These are phyloP conservation scores for Xenus cinereus DNA, from an alignment of 2,113 vertebrate species.

Conservation along the genomic window DNA sequence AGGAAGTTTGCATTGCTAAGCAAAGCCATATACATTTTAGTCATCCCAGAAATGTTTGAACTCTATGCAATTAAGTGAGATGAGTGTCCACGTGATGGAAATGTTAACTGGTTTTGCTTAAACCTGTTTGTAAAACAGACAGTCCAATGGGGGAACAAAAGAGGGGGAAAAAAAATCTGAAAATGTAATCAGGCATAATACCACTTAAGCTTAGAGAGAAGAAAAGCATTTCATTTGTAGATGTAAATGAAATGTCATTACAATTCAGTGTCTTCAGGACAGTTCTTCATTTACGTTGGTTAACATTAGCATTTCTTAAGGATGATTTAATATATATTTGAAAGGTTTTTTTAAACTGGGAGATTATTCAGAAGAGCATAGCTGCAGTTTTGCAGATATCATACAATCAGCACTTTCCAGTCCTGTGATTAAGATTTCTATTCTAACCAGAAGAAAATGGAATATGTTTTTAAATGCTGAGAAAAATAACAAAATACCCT, in stretches of 20 bases:
- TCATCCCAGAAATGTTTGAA: slow-evolving; percentile 6
- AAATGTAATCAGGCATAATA: slow-evolving; percentile 4
- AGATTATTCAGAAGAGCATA: background rate
- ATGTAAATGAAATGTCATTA: slow-evolving; percentile 36
- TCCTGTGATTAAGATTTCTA: background rate
- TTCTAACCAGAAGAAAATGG: background rate
- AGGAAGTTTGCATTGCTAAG: slow-evolving; percentile 44
- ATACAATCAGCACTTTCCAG: background rate
- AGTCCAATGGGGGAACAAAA: background rate
- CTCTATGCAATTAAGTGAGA: background rate
- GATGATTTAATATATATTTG: background rate
- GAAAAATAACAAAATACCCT: background rate
- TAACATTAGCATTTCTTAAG: slow-evolving; percentile 26
- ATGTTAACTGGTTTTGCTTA: background rate
- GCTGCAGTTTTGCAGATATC: background rate
- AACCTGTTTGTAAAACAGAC: slow-evolving; percentile 9
- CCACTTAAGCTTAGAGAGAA: background rate
- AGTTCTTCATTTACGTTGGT: background rate
- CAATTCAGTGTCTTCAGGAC: background rate
- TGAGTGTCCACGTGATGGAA: background rate
- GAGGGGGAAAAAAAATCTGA: background rate
- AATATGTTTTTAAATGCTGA: background rate
- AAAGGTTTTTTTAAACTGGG: background rate
- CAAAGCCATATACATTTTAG: slow-evolving; percentile 36
- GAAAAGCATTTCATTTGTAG: slow-evolving; percentile 23